Percentiles rank a stretch among this genome's conserved stretches.
These are phyloP conservation scores for Ploceus nigricollis DNA, from an alignment of 2,113 vertebrate species.

Conservation along the genomic window DNA sequence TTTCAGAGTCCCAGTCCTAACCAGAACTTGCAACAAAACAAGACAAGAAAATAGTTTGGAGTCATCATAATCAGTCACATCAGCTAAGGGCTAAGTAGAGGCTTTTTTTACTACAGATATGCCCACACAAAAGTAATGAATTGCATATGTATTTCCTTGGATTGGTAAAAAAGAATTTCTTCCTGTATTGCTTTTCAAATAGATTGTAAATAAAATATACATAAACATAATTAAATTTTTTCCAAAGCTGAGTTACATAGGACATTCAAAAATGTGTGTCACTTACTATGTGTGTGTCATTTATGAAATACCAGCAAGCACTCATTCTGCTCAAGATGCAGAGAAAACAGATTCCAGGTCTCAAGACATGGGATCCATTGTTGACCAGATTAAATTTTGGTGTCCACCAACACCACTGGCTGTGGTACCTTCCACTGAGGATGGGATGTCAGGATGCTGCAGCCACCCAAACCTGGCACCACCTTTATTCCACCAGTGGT, in stretches of 20 bases:
- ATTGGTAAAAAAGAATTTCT: neutral
- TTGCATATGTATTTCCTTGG: neutral
- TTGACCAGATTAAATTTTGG: neutral
- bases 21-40: neutral
- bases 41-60: neutral
- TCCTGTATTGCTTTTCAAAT: neutral
- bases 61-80: neutral
- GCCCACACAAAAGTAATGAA: neutral
- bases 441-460: neutral
- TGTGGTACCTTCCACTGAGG: fast-evolving
- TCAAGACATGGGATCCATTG: fast-evolving
- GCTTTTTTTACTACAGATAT: neutral
- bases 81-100: neutral
- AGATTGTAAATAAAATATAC: neutral
- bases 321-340: neutral
- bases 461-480: fast-evolving
- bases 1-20: neutral
- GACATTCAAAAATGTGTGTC: neutral
- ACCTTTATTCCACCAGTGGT: neutral
- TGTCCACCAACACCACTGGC: neutral
- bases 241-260: neutral
- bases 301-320: neutral
- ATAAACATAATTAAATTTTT: neutral
- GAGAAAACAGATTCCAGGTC: neutral
- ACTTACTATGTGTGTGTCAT: neutral